Base-by-base conservation (phyloP, 2,797 vertebrate species). In the Hyperoplus lanceolatus region DNA sequence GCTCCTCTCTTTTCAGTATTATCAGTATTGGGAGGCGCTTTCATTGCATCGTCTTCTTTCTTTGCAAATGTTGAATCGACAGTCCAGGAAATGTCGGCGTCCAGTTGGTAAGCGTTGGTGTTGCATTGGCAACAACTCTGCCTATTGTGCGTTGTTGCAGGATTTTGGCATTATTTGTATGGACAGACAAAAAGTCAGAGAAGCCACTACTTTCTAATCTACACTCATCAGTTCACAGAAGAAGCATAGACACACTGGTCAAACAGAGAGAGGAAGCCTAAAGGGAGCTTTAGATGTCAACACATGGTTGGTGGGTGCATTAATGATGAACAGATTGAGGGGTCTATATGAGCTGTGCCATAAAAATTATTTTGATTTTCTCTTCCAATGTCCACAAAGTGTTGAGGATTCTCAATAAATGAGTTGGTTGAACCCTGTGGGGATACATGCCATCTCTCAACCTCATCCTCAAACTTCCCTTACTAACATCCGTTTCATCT, bases 61-160 rank as follows among this genome's bases (percentile, higher is more conserved):
- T 39, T 54, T 74, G 12, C 6, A 59, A 63, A 51, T 70, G 71
- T 66, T 65, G 29, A 85, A 81, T 77, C 15, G 5, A 72, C 81
- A 43, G 46, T 64, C 48, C 72, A 72, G 71, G 74, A 80, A 75
- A 77, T 53, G 29, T 41, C 36, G 50, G 55, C 62, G 81, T 86
- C 90, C 90, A 93, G 86, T 85, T 93, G 90, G 90, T 81, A 79
- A 84, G 85, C 76, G 87, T 92, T 81, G 91, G 90, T 68, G 88
- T 86, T 59, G 29, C 8, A 72, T 82, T 91, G 90, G 85, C 82
- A 85, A 46, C 70, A 46, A 70, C 62, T 80, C 38, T 4, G 65
- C 53, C 74, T 70, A 56, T 86, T 89, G 66, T 83, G 62, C 21
- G 60, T 72, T 85, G 84, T 88, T 75, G 71, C 49, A 64, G 16